Base-by-base conservation (phyloP, 2,888 invertebrate genomes). In the Drosophila setosimentum region DNA sequence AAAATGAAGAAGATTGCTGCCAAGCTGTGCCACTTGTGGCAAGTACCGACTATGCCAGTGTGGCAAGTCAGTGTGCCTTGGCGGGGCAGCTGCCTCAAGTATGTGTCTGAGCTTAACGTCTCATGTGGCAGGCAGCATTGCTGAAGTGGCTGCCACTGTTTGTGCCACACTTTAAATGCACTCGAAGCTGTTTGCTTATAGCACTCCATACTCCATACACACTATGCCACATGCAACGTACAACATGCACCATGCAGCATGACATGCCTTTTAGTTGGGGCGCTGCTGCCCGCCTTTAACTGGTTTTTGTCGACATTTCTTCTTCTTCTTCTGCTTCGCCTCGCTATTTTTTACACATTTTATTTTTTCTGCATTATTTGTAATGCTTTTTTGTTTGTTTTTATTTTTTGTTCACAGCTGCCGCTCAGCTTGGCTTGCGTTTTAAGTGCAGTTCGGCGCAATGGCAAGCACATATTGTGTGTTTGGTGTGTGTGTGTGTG, bases 121-220 rank as follows among this genome's bases (percentile, higher is more conserved):
- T 71, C 70, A 53, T 63, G 68, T 54, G 66, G 76, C 33, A 60
- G 57, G 79, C 60, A 55, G n/a, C 55, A 37, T 11, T 29, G 71
- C 66, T 85, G 83, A 83, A 85, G 84, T 85, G 80, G 84, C 86
- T 78, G 88, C 80, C 87, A 73, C 83, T 82, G 82, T 83, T 83
- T 81, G 83, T 83, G 83, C 83, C 85, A 78, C 82, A 86, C 89
- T 86, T 88, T 88, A 86, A 88, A 86, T 86, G 87, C 89, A 88
- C 85, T 86, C 73, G 74, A 83, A 83, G 76, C 80, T 86, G 85
- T 86, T 86, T 86, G 85, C 89, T 86, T 82, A 83, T 86, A 82
- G 74, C 78, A 83, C 87, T 88, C 67, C 57, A 77, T 61, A 75
- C 65, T 60, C 55, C 40, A 67, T 62, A 64, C 53, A 59, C 50